Conservation (phyloP, 2,797 vertebrate genomes). For the Enteromius treurensis region DNA sequence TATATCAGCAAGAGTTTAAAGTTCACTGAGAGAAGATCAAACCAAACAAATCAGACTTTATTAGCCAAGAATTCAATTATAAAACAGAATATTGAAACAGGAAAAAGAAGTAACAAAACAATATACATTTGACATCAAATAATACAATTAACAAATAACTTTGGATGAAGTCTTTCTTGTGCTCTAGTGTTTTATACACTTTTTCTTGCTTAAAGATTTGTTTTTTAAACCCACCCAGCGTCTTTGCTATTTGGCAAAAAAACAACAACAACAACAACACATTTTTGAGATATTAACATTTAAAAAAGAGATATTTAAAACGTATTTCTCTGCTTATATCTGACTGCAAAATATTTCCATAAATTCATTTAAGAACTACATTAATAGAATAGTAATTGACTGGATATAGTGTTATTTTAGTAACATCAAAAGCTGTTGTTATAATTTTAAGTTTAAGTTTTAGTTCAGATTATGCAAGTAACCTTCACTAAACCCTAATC, state of each 20-base stretch:
- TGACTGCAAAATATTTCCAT: not conserved
- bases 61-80: not conserved
- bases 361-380: not conserved
- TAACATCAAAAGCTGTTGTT: not conserved
- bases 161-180: not conserved
- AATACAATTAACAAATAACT: not conserved
- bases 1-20: not conserved
- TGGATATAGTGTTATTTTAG: no score
- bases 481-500: no score
- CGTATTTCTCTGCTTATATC: not conserved
- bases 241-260: not conserved
- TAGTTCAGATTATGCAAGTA: no score
- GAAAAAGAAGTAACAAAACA: not conserved
- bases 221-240: not conserved
- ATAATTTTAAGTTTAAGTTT: not conserved
- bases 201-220: not conserved
- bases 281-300: not conserved
- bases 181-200: not conserved
- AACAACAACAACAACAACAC: no score
- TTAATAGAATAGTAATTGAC: not conserved
- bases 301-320: not conserved
- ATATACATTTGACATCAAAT: not conserved
- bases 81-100: slow-evolving; percentile 31
- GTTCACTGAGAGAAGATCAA: no score
- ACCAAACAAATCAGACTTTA: slow-evolving; percentile 10